Evolutionary conservation across 2,113 vertebrate species (phyloP).

Genomic region (Bettongia penicillata): DNA sequence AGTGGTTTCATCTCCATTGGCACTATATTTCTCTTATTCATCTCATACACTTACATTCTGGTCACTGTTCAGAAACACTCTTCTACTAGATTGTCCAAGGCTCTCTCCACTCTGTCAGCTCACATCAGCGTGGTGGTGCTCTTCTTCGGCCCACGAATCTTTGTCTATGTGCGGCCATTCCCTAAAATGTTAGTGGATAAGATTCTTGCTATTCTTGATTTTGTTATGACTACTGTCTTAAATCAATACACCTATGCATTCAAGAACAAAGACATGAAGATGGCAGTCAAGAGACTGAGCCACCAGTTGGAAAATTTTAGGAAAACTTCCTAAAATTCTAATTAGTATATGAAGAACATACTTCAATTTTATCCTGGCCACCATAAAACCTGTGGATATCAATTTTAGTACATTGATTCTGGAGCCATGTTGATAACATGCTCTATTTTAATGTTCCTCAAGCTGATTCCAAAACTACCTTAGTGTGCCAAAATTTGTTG

Average conservation of each 20-base stretch:
- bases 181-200: slow-evolving; percentile 56
- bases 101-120: slow-evolving; percentile 68
- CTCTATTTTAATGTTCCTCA: neutral
- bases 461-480: neutral
- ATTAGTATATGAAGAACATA: neutral
- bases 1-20: slow-evolving; percentile 48
- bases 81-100: slow-evolving; percentile 45
- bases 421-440: neutral
- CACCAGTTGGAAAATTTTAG: neutral
- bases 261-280: slow-evolving; percentile 56
- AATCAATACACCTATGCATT: slow-evolving; percentile 62
- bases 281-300: slow-evolving; percentile 50
- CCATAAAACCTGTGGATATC: neutral
- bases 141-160: slow-evolving; percentile 67
- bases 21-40: slow-evolving; percentile 52
- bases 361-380: neutral
- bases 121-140: slow-evolving; percentile 68
- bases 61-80: slow-evolving; percentile 18
- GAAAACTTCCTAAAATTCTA: neutral
- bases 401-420: neutral
- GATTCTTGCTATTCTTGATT: slow-evolving; percentile 57
- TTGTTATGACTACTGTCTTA: slow-evolving; percentile 57
- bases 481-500: neutral
- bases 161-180: slow-evolving; percentile 62
- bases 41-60: slow-evolving; percentile 50